Base-by-base conservation (phyloP, 2,797 vertebrate species). In the Acanthopagrus latus region DNA sequence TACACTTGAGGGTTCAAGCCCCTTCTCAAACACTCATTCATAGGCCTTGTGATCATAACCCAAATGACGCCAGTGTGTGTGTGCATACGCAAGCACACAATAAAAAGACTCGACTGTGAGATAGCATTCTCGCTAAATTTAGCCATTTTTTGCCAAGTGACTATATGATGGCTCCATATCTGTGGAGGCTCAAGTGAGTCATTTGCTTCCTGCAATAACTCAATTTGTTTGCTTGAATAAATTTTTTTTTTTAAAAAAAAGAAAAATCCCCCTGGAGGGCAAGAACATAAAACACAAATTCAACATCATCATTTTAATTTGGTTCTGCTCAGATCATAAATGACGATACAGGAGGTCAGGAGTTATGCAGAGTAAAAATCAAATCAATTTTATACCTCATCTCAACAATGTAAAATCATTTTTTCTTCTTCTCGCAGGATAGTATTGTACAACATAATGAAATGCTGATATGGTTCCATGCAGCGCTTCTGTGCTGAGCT, bases 21-120 rank as follows among this genome's bases (percentile, higher is more conserved):
- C 70, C 70, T 64, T 84, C 65, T 83, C 64, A 67, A 65, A 84
- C 29, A 27, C 64, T 87, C 76, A 73, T 80, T 90, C 76, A 84
- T 72, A 67, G 71, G 74, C 82, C 94, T 92, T 91, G 91, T 95
- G 94, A 93, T 93, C 84, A 76, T 63, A 78, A 64, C 76, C 70
- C 65, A 52, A 70, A 81, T 84, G 80, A 86, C 14, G 50, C 46
- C 62, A 57, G 71, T 75, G 56, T 80, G 58, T 23, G 41, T 66
- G 72, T 9, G 67, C 25, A 3, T n/a, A n/a, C 27, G 4, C 46
- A 76, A 20, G 78, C 64, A 41, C 7, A 64, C 57, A 82, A 74
- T 58, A 29, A 88, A 38, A 73, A 76, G 71, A 58, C 9, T 46
- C 60, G 38, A 58, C 66, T 76, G 43, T 77, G 41, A 71, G 63